Evolutionary conservation across 1,140 invertebrate species (phyloP).

Genomic region (Thereuonema tuberculata): DNA sequence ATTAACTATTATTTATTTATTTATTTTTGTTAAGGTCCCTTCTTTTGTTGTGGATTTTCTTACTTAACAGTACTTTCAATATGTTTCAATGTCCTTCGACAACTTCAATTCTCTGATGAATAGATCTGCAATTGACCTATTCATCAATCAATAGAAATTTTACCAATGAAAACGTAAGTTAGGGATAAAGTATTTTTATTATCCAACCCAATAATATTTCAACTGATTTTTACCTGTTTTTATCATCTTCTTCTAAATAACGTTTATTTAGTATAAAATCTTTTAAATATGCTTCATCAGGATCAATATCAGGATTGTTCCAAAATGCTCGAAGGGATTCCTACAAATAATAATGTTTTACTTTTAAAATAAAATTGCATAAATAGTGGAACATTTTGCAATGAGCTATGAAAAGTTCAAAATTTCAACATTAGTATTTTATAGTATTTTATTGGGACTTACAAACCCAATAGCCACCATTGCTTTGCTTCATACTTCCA

Average conservation of each 20-base stretch:
- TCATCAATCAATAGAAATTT: neutral
- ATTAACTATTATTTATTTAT: no score
- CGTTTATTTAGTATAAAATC: constrained; percentile 86
- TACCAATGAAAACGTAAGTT: neutral
- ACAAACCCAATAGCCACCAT: no score
- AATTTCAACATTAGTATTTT: no score
- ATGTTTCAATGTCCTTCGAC: neutral
- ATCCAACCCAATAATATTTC: neutral
- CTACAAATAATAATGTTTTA: constrained; percentile 20
- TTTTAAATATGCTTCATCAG: constrained; percentile 72
- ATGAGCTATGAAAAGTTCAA: neutral
- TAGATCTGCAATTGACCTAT: neutral
- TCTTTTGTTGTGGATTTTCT: no score
- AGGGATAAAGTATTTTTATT: neutral
- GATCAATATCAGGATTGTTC: constrained; percentile 61
- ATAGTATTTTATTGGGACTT: no score
- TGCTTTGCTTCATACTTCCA: no score
- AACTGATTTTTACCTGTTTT: neutral
- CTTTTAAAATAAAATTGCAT: constrained; percentile 1
- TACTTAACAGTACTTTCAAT: no score
- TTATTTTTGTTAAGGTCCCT: no score
- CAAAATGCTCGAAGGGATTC: constrained; percentile 68
- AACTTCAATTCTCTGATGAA: neutral
- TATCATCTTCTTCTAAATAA: constrained; percentile 34
- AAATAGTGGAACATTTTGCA: constrained; percentile 6